Evolutionary conservation across 1,140 invertebrate genomes (phyloP).

Genomic region (Drosophila ercepeae): DNA sequence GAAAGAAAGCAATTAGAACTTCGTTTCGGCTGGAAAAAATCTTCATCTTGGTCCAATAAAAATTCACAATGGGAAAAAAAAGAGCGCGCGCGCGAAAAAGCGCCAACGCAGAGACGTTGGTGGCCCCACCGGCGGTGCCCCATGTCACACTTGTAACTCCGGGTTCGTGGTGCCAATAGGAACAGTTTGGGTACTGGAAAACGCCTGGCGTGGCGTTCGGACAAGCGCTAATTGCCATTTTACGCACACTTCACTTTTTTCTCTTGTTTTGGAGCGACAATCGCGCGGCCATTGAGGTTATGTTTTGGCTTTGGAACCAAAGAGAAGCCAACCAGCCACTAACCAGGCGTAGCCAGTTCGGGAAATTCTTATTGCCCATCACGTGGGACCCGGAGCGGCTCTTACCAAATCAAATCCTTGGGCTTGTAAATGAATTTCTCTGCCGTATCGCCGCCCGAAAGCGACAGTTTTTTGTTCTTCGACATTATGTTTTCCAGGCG

Average conservation of each 20-base stretch:
- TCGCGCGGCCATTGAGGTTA: slow-evolving; percentile 64
- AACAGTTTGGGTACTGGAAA: slow-evolving; percentile 12
- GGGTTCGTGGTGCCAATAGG: not conserved
- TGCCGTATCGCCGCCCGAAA: slow-evolving; percentile 70
- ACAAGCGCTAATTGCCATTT: slow-evolving; percentile 42
- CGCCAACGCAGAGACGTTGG: slow-evolving; percentile 72
- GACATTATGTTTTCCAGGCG: slow-evolving; percentile 82
- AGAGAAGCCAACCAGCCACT: slow-evolving; percentile 10
- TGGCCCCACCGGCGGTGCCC: slow-evolving; percentile 9
- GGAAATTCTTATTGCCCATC: not conserved
- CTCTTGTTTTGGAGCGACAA: slow-evolving; percentile 37
- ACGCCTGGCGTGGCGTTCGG: slow-evolving; percentile 14
- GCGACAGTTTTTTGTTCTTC: slow-evolving; percentile 82
- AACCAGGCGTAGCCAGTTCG: not conserved
- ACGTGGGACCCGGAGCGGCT: not conserved
- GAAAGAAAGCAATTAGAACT: slow-evolving; percentile 53
- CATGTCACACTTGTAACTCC: slow-evolving; percentile 8
- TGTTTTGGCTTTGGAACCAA: slow-evolving; percentile 40
- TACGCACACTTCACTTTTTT: slow-evolving; percentile 38
- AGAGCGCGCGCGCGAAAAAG: slow-evolving; percentile 71
- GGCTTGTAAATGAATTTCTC: slow-evolving; percentile 82
- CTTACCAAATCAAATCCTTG: slow-evolving; percentile 83
- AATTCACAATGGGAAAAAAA: slow-evolving; percentile 20
- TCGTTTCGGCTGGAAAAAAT: not conserved
- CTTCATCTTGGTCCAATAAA: slow-evolving; percentile 22